phyloP scores from a whole-genome alignment of 2,797 vertebrate genomes.

The Rhincodon typus region DNA sequence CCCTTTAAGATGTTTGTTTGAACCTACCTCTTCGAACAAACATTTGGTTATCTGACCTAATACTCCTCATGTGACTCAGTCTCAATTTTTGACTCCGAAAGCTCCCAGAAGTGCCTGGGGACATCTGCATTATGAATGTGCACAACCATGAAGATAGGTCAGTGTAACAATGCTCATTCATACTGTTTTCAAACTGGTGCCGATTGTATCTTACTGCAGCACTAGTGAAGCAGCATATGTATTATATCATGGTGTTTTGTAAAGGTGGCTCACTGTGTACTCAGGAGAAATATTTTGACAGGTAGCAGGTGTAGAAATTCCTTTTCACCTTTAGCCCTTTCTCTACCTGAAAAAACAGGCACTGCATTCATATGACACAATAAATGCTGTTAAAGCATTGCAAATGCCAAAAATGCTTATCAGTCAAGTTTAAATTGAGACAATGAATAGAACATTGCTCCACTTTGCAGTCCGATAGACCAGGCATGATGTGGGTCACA shows the following conservation, averaged over 20 bases:
- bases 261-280: not conserved
- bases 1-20: not conserved
- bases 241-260: not conserved
- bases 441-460: not conserved
- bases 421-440: not conserved
- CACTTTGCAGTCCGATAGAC: not conserved
- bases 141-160: not conserved
- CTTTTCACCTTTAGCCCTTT: constrained; percentile 18
- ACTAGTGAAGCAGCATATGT: not conserved
- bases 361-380: not conserved
- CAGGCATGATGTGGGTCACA: not conserved
- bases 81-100: not conserved
- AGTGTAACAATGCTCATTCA: not conserved
- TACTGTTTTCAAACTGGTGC: not conserved
- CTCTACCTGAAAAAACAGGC: not conserved
- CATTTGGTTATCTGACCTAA: not conserved
- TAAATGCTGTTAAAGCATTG: not conserved
- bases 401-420: not conserved
- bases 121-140: not conserved
- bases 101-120: not conserved
- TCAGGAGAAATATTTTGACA: not conserved
- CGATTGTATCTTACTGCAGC: not conserved
- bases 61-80: not conserved
- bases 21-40: not conserved
- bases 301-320: not conserved